Percentiles rank a stretch among this genome's conserved stretches.
These are phyloP conservation scores for Agrilus planipennis DNA, from an alignment of 1,140 invertebrate species.

Conservation along the genomic window DNA sequence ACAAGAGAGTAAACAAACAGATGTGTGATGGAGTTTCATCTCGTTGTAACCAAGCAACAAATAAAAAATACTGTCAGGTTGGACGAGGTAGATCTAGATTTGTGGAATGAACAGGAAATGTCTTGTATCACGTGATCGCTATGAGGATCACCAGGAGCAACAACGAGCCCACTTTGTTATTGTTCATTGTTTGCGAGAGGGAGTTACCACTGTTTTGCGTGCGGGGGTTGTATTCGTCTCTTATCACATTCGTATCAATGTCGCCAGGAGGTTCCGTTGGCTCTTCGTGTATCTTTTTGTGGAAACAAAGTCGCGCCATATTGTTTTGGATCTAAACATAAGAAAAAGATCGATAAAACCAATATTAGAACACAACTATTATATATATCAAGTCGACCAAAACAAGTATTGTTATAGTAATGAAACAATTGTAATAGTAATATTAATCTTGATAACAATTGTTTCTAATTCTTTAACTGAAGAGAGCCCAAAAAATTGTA, in stretches of 20 bases:
- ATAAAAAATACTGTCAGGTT: constrained; percentile 10
- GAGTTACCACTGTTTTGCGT: background rate
- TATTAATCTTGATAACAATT: too few species aligned
- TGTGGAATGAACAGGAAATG: background rate
- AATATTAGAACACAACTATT: too few species aligned
- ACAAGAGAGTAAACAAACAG: background rate
- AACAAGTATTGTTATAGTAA: too few species aligned
- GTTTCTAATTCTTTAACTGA: too few species aligned
- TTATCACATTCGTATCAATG: constrained; percentile 12
- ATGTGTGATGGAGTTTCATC: too few species aligned
- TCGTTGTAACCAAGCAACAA: background rate
- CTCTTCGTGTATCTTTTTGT: constrained; percentile 35
- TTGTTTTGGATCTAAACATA: constrained; percentile 55
- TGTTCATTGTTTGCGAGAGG: background rate
- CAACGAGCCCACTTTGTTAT: too few species aligned
- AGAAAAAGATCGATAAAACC: too few species aligned
- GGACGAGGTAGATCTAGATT: constrained; percentile 8
- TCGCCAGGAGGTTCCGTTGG: constrained; percentile 5
- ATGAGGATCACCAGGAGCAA: background rate
- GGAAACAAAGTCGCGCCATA: constrained; percentile 61
- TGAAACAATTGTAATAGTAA: too few species aligned
- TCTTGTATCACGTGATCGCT: constrained; percentile 4
- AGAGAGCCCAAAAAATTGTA: too few species aligned
- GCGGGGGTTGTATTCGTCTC: too few species aligned
- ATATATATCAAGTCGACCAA: too few species aligned